Percentiles rank a stretch among this genome's conserved stretches.
Conservation (phyloP, 2,888 invertebrate species). For the Caenorhabditis sinica region DNA sequence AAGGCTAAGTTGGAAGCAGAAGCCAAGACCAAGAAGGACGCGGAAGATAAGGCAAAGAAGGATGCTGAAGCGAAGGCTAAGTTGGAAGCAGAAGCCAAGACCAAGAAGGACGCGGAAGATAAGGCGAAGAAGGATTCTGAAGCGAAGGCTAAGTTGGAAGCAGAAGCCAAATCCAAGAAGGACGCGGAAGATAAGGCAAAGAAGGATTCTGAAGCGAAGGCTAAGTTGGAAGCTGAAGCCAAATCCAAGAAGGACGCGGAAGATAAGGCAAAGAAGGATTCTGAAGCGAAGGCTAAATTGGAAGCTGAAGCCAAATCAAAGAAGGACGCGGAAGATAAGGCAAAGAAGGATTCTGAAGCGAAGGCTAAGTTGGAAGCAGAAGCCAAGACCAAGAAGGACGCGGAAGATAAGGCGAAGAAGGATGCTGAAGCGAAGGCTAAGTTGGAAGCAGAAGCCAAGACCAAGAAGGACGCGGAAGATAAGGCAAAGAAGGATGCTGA, state of each 20-base stretch:
- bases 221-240: constrained; percentile 33
- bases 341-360: background rate
- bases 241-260: constrained; percentile 43
- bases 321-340: background rate
- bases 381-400: background rate
- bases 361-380: background rate
- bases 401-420: background rate
- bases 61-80: constrained; percentile 29
- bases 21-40: constrained; percentile 16
- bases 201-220: constrained; percentile 33
- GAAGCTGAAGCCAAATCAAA: constrained; percentile 38
- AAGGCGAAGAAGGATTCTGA: constrained; percentile 15
- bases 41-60: constrained; percentile 18
- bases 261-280: constrained; percentile 28
- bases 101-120: constrained; percentile 33
- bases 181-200: constrained; percentile 21
- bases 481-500: constrained; percentile 9
- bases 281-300: constrained; percentile 26
- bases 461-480: constrained; percentile 14
- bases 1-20: constrained; percentile 43
- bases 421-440: background rate
- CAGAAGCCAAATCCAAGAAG: constrained; percentile 30
- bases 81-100: constrained; percentile 22
- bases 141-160: constrained; percentile 31
- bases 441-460: constrained; percentile 27